Base-by-base conservation (phyloP, 2,113 vertebrate species). In the Burhinus bistriatus region DNA sequence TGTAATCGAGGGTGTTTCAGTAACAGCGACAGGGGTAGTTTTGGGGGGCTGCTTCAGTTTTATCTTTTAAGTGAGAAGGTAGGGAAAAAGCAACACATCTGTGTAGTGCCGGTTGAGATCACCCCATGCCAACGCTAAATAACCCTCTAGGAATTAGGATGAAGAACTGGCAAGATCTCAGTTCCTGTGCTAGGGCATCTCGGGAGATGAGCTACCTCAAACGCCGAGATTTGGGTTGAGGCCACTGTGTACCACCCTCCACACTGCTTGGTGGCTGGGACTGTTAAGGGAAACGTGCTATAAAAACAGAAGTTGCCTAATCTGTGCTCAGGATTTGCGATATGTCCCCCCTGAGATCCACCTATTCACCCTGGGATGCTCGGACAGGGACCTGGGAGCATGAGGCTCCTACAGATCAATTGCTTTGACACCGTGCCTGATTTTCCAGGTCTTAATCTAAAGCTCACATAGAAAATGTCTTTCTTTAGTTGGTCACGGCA, bases 1-100 rank as follows among this genome's bases (percentile, higher is more conserved):
- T 94, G 62, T 96, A 96, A 92, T 86, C 6, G 16, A 89, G 68
- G 85, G 76, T 65, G 61, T 79, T 81, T 59, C 86, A 83, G 51
- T 42, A 73, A 66, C 30, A 54, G 45, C 5, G 45, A 66, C 6
- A 13, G 49, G 34, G 18, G 11, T 12, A 65, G 58, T 64, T 83
- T n/a, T 12, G 21, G 36, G 22, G 34, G 18, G 30, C 2, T 81
- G 54, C 26, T 75, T 84, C 52, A 25, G 49, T 70, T 93, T 80
- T 52, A 45, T 13, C 29, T 70, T 22, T 36, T 84, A 79, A 58
- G 42, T 62, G 70, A 73, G 36, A 89, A n/a, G 14, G 52, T 2
- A 73, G 34, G 71, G 22, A 29, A 80, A 93, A 83, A 93, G 70
- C 64, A 90, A 78, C 27, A 29, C 10, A 30, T 47, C 55, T 9